Conservation (phyloP, 2,797 vertebrate genomes). For the Enteromius argenteus region DNA sequence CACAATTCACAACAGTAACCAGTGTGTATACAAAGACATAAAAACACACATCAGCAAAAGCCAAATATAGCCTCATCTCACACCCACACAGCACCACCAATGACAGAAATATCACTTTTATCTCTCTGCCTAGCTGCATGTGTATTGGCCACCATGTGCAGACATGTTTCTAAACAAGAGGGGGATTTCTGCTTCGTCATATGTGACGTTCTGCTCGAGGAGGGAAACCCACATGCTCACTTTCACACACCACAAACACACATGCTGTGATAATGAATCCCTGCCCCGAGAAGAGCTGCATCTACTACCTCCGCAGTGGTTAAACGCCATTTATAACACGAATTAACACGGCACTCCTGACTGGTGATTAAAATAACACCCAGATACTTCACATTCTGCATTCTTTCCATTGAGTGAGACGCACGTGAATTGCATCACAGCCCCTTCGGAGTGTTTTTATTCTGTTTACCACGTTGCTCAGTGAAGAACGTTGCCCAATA, state of each 20-base stretch:
- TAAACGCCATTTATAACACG: not conserved
- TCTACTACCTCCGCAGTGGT: not conserved
- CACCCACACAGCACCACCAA: not conserved
- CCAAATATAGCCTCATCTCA: constrained; percentile 20
- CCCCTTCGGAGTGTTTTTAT: constrained; percentile 40
- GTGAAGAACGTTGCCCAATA: constrained; percentile 37
- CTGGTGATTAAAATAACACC: not conserved
- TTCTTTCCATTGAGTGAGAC: constrained; percentile 2
- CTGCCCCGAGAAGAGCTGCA: not conserved
- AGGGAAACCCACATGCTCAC: constrained; percentile 15
- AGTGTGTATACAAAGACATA: not conserved
- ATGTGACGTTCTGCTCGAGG: not conserved
- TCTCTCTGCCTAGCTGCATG: constrained; percentile 21
- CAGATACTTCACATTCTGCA: not conserved
- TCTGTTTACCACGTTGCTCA: constrained; percentile 53
- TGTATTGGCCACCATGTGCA: constrained; percentile 24
- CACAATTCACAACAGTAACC: not conserved
- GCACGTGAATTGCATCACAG: not conserved
- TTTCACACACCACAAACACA: constrained; percentile 16
- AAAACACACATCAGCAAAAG: not conserved
- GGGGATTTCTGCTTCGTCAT: constrained; percentile 34
- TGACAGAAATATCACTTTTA: not conserved
- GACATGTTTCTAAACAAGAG: constrained; percentile 2
- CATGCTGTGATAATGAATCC: constrained; percentile 16
- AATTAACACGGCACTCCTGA: not conserved